Percentiles rank a stretch among this genome's conserved stretches.
These are phyloP conservation scores for Charanyca ferruginea DNA, from an alignment of 2,888 invertebrate species.

Conservation along the genomic window DNA sequence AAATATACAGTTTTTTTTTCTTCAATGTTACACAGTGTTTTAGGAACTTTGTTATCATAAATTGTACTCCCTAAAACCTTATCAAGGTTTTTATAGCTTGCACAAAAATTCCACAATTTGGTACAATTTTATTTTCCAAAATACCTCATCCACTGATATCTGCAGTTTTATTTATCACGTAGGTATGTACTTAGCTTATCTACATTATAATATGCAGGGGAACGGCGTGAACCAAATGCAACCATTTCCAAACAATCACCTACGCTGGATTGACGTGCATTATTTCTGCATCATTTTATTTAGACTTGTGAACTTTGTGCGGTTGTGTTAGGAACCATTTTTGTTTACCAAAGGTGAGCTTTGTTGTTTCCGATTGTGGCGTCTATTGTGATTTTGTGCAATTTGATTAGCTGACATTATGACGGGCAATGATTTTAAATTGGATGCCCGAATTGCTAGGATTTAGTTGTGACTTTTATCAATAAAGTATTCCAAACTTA, in stretches of 20 bases:
- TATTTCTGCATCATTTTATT: conserved; percentile 60
- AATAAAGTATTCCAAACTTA: background rate
- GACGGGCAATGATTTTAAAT: conserved; percentile 56
- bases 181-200: conserved; percentile 55
- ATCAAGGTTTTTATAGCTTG: conserved; percentile 21
- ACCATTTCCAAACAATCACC: conserved; percentile 83
- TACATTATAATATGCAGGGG: conserved; percentile 65
- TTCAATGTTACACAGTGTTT: background rate
- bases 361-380: conserved; percentile 42
- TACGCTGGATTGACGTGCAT: conserved; percentile 80
- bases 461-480: background rate
- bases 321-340: conserved; percentile 45
- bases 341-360: conserved; percentile 52
- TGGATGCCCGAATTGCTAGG: conserved; percentile 34
- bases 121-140: conserved; percentile 33
- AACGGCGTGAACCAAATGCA: conserved; percentile 72
- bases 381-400: conserved; percentile 48
- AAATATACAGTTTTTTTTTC: background rate
- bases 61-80: conserved; percentile 4
- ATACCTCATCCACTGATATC: conserved; percentile 61
- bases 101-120: conserved; percentile 8
- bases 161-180: conserved; percentile 58
- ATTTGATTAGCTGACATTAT: conserved; percentile 65
- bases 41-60: conserved; percentile 4
- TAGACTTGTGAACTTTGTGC: conserved; percentile 51